phyloP scores from a whole-genome alignment of 2,113 vertebrate species.

The Antennarius striatus region DNA sequence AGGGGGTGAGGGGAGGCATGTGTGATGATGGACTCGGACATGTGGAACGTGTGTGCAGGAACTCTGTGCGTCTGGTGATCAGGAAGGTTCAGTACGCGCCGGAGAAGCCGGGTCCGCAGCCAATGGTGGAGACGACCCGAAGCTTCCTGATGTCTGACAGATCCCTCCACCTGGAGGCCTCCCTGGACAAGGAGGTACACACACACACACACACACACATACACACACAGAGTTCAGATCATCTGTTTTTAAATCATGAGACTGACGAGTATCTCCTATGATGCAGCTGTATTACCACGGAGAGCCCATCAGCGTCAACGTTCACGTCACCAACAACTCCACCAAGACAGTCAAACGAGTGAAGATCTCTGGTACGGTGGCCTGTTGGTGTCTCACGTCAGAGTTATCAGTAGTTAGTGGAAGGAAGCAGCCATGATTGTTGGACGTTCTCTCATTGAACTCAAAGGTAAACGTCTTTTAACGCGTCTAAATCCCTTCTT shows the following conservation, averaged over 20 bases:
- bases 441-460: too few relatives aligned
- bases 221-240: not conserved
- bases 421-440: too few relatives aligned
- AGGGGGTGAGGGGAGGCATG: not conserved
- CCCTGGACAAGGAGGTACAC: constrained; percentile 89
- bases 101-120: constrained; percentile 89
- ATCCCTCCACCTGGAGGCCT: constrained; percentile 89
- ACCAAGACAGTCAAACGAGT: constrained; percentile 91
- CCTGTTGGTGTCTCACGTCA: not conserved
- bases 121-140: constrained; percentile 89
- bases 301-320: constrained; percentile 89
- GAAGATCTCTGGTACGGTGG: constrained; percentile 84
- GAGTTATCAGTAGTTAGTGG: too few relatives aligned
- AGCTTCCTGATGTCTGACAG: constrained; percentile 93
- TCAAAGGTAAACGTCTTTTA: too few relatives aligned
- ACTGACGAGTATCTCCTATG: constrained; percentile 4
- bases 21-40: not conserved
- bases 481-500: not conserved
- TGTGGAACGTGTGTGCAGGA: constrained; percentile 70
- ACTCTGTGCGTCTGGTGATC: constrained; percentile 90
- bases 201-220: constrained; percentile 5
- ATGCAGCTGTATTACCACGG: constrained; percentile 87
- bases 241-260: not conserved
- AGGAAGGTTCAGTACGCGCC: constrained; percentile 92
- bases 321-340: constrained; percentile 94